A percentile compares a stretch with the other conserved stretches of the same genome.
phyloP scores from a whole-genome alignment of 2,113 vertebrate genomes.

The Merops nubicus region DNA sequence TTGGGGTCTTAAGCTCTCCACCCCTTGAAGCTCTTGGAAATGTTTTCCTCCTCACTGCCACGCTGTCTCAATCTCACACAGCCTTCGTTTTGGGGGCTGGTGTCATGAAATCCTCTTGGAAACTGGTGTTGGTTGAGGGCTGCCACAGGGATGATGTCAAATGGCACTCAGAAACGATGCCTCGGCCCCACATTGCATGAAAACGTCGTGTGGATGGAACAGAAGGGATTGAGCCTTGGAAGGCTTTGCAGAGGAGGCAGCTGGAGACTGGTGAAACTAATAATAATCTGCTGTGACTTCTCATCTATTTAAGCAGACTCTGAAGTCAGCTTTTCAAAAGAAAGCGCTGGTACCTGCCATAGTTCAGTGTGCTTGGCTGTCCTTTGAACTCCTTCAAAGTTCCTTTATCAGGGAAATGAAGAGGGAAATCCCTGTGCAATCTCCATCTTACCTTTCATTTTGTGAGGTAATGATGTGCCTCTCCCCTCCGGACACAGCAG shows the following conservation, averaged over 20 bases:
- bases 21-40: not conserved
- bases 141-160: not conserved
- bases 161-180: accelerated
- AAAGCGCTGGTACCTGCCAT: not conserved
- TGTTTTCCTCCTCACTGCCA: not conserved
- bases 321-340: not conserved
- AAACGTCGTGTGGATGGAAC: not conserved
- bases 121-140: not conserved
- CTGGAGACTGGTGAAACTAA: not conserved
- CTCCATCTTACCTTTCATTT: not conserved
- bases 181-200: not conserved
- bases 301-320: not conserved
- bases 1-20: not conserved
- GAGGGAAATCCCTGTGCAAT: slow-evolving; percentile 16
- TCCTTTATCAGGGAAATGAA: not conserved
- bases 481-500: not conserved
- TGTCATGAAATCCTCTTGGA: not conserved
- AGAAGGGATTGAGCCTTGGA: not conserved
- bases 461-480: not conserved
- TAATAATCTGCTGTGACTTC: not conserved
- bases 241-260: not conserved
- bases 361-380: not conserved
- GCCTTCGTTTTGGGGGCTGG: not conserved
- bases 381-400: slow-evolving; percentile 24
- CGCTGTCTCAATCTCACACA: accelerated